Conservation (phyloP, 2,797 vertebrate genomes). For the Gambelia wislizenii region DNA sequence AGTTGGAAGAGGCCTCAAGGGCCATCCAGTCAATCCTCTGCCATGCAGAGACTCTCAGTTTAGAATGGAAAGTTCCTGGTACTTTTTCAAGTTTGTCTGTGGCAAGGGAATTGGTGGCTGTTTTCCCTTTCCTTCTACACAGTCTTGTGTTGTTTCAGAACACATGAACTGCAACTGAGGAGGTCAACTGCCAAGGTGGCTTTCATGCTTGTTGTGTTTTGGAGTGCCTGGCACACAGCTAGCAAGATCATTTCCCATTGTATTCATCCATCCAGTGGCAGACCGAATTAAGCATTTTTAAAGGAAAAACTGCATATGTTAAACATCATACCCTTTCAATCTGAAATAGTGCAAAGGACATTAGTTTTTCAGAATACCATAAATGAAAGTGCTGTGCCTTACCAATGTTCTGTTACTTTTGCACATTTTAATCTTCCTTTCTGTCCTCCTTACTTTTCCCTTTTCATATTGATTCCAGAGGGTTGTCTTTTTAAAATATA, state of each 20-base stretch:
- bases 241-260: slow-evolving; percentile 17
- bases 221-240: not conserved
- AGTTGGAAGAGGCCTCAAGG: too few relatives aligned
- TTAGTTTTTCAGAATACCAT: not conserved
- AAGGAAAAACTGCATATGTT: not conserved
- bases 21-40: too few relatives aligned
- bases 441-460: not conserved
- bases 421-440: not conserved
- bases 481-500: not conserved
- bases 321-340: not conserved
- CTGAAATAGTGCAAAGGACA: not conserved
- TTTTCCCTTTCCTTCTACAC: not conserved
- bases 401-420: not conserved
- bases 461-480: not conserved
- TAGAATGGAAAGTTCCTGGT: not conserved
- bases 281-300: slow-evolving; percentile 25
- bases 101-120: not conserved
- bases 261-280: slow-evolving; percentile 17
- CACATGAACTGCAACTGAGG: not conserved
- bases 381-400: not conserved
- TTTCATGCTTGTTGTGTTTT: slow-evolving; percentile 1
- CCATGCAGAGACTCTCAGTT: too few relatives aligned
- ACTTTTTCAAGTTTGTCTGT: not conserved
- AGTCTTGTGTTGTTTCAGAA: slow-evolving; percentile 3
- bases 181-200: not conserved